These are phyloP conservation scores for Lophochroa leadbeateri DNA, from an alignment of 2,113 vertebrate genomes.

Conservation along the genomic window DNA sequence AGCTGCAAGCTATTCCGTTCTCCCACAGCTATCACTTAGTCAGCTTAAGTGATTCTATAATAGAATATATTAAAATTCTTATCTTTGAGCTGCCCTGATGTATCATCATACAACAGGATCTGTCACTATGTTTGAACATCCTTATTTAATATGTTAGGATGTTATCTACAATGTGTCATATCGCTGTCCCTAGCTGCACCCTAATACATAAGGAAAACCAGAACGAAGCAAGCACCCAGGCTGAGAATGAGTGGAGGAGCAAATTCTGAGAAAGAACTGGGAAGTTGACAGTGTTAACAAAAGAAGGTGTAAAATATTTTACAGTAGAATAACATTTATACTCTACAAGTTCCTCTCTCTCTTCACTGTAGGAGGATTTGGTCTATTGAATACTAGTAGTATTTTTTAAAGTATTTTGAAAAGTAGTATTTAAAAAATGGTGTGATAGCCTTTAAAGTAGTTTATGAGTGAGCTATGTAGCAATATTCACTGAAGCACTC, in stretches of 20 bases:
- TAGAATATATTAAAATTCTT: constrained; percentile 64
- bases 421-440: neutral
- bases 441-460: neutral
- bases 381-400: neutral
- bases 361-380: neutral
- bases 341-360: neutral
- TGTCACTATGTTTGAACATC: constrained; percentile 61
- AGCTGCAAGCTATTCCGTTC: neutral
- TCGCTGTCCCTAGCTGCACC: neutral
- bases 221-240: neutral
- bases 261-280: neutral
- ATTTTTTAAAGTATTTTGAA: neutral
- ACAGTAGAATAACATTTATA: neutral
- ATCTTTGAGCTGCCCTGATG: constrained; percentile 58
- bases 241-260: neutral
- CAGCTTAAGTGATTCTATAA: constrained; percentile 63
- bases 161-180: constrained; percentile 53
- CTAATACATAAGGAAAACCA: neutral
- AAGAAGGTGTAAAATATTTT: neutral
- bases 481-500: neutral
- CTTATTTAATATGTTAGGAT: constrained; percentile 65
- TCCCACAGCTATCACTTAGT: constrained; percentile 25
- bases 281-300: neutral
- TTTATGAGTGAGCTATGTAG: neutral
- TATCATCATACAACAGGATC: constrained; percentile 62